Conservation (phyloP, 2,113 vertebrate species). For the Anoplopoma fimbria region DNA sequence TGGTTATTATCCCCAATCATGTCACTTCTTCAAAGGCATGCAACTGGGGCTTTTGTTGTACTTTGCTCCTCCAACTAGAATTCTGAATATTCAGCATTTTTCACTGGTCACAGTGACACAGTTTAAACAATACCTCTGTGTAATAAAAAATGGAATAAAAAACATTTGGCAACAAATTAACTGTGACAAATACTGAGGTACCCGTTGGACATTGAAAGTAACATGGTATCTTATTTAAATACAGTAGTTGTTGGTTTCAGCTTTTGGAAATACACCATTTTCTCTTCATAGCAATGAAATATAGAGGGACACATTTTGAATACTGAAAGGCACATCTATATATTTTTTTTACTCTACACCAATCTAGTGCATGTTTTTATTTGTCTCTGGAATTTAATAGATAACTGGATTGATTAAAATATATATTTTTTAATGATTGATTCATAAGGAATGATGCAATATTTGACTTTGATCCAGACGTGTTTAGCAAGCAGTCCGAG, state of each 20-base stretch:
- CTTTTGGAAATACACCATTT: neutral
- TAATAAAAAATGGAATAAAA: constrained; percentile 57
- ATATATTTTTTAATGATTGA: constrained; percentile 46
- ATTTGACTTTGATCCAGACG: constrained; percentile 48
- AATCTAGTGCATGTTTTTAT: constrained; percentile 27
- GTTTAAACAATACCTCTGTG: constrained; percentile 53
- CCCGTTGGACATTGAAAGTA: constrained; percentile 9
- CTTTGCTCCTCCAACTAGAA: constrained; percentile 25
- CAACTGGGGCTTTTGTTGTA: constrained; percentile 14
- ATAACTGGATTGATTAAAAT: constrained; percentile 53
- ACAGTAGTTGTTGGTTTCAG: neutral
- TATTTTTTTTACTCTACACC: constrained; percentile 1
- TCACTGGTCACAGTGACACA: constrained; percentile 40
- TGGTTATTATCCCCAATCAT: constrained; percentile 32
- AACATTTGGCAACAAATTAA: constrained; percentile 52
- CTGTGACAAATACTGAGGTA: constrained; percentile 50
- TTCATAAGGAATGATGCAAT: constrained; percentile 47
- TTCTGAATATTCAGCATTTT: constrained; percentile 61
- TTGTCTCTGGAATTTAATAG: constrained; percentile 35
- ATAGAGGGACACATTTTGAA: constrained; percentile 14
- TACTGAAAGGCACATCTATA: constrained; percentile 26
- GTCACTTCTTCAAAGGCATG: constrained; percentile 49
- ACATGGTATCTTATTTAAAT: constrained; percentile 36
- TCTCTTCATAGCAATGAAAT: neutral
- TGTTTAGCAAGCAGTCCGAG: constrained; percentile 43